Evolutionary conservation across 2,888 invertebrate species (phyloP), one percentile per base, ranked within the genome.

Genomic region (Laspeyria flexula): DNA sequence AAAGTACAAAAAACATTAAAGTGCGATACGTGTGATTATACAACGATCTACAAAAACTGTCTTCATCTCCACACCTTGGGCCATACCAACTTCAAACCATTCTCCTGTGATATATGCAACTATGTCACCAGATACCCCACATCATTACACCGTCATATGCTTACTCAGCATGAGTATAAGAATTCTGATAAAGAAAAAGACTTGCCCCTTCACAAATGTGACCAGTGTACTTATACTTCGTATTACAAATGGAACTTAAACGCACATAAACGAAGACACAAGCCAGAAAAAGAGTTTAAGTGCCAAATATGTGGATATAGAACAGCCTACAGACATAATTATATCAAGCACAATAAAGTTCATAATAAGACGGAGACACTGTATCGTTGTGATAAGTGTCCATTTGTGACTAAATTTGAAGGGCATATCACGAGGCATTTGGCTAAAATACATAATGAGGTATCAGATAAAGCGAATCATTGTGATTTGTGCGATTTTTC

Each of bases 401-500:
- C 83, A 0, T 88, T 85, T 38, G 68, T 73, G 0, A 86, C 87
- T 0, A 80, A 78, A 38, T 83, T 72, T 18, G 83, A 86, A 51
- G 88, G 88, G 0, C 85, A 85, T 46, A 85, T 88, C 0, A 71
- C 75, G 0, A 76, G 86, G 12, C 88, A 88, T 64, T 52, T 88
- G 6, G 81, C 85, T 0, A 82, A 84, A 53, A 81, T 85, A 39
- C 88, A 88, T 40, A 82, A 84, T 10, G 83, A 82, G 29, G 68
- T 84, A 0, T 77, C 80, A 0, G 83, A 81, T 0, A 79, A 75
- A 5, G 86, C 84, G 0, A 73, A 75, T 27, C 77, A 71, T 5
- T 89, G 89, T 47, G 77, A 82, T 1, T 39, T 74, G 0, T 89
- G 89, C 40, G 79, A 83, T 15, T 88, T 87, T 43, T 77, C 85